Conservation (phyloP, 1,140 invertebrate genomes). For the Hycleus cichorii region DNA sequence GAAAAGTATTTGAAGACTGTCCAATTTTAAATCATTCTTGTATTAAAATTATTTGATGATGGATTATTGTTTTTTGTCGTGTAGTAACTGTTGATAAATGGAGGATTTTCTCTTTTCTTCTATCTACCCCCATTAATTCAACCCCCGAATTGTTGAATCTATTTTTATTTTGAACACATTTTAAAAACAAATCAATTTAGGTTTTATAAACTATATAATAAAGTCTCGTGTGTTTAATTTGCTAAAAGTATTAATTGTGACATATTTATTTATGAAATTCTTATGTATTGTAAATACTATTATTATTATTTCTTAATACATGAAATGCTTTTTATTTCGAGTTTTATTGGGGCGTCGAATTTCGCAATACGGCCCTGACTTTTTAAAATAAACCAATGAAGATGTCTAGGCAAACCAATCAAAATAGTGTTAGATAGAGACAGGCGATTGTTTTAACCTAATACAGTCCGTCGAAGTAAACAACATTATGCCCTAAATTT, state of each 20-base stretch:
- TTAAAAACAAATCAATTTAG: conserved; percentile 1
- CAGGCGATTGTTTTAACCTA: no score
- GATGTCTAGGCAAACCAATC: no score
- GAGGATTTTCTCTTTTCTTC: background rate
- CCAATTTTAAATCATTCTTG: conserved; percentile 8
- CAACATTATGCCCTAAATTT: no score
- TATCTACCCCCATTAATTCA: background rate
- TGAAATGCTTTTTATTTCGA: conserved; percentile 14
- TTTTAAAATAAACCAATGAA: no score
- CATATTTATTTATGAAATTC: conserved; percentile 17
- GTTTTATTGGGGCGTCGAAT: no score
- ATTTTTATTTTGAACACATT: background rate
- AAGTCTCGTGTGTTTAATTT: conserved; percentile 5
- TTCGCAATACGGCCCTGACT: no score
- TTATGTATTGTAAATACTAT: conserved; percentile 21
- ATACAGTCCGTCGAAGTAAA: no score
- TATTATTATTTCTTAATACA: conserved; percentile 17
- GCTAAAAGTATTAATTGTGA: conserved; percentile 15
- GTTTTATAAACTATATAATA: background rate
- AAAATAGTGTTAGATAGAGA: no score
- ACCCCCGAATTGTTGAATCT: background rate
- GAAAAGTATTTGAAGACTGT: conserved; percentile 15
- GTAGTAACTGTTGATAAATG: conserved; percentile 4
- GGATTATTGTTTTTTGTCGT: conserved; percentile 3
- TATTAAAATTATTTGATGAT: background rate